Evolutionary conservation across 2,797 vertebrate genomes (phyloP).

Genomic region (Onychomys arenicola): DNA sequence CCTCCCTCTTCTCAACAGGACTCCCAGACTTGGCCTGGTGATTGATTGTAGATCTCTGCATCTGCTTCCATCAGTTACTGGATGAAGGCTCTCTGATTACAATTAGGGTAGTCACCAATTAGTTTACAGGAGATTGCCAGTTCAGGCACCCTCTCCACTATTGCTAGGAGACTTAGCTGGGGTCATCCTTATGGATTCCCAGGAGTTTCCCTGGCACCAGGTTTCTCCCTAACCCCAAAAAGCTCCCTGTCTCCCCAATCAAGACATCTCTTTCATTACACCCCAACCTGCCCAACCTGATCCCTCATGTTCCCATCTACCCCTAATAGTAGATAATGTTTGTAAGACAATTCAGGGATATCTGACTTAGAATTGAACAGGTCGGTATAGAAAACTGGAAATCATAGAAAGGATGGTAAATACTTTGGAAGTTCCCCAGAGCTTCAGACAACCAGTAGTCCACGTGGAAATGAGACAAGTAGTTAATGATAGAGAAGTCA

Average conservation of each 20-base stretch:
- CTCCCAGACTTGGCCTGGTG: not conserved
- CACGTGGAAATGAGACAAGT: not conserved
- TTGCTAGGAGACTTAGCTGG: not conserved
- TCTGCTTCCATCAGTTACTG: not conserved
- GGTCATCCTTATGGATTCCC: not conserved
- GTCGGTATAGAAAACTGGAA: not conserved
- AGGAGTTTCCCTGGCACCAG: not conserved
- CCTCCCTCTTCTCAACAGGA: not conserved
- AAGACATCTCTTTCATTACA: not conserved
- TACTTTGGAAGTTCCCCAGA: not conserved
- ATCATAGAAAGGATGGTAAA: not conserved
- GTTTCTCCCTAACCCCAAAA: not conserved
- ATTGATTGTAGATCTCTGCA: not conserved
- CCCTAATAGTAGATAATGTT: not conserved
- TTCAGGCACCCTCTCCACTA: not conserved
- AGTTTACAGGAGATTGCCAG: not conserved
- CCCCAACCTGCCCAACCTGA: no score
- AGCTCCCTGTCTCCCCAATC: not conserved
- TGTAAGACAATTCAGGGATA: not conserved
- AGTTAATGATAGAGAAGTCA: not conserved
- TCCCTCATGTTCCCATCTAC: no score
- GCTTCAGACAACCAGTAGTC: not conserved
- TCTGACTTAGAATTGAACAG: not conserved
- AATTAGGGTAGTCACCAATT: not conserved
- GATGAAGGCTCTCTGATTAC: not conserved